Percentiles rank a stretch among this genome's conserved stretches.
These are phyloP conservation scores for Setipinna tenuifilis DNA, from an alignment of 2,797 vertebrate species.

Conservation along the genomic window DNA sequence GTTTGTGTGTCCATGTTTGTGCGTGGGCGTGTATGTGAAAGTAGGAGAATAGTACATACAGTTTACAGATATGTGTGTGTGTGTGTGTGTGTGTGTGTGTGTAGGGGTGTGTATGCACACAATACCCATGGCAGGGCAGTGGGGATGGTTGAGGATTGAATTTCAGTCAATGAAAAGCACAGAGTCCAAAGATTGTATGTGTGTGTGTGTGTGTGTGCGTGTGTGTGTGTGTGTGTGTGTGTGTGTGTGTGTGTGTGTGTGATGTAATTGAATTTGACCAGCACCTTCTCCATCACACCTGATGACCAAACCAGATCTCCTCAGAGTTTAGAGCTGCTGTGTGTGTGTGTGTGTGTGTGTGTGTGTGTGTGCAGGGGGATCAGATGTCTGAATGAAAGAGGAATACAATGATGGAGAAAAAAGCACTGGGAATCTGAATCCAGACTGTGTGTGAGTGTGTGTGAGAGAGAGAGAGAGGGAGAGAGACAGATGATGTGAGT, in stretches of 20 bases:
- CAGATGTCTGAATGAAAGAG: neutral
- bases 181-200: neutral
- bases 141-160: neutral
- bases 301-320: constrained; percentile 54
- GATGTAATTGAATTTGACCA: constrained; percentile 47
- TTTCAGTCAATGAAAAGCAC: constrained; percentile 17
- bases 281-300: constrained; percentile 47
- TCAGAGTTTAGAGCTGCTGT: constrained; percentile 6
- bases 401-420: neutral
- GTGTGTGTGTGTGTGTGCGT: constrained; percentile 14
- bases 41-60: too few relatives aligned
- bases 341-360: constrained; percentile 1
- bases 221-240: constrained; percentile 22
- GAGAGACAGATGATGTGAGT: neutral
- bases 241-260: constrained; percentile 41
- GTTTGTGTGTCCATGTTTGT: constrained; percentile 12
- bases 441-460: neutral
- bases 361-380: neutral
- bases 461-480: neutral
- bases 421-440: neutral
- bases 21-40: neutral
- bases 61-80: constrained; percentile 18
- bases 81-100: constrained; percentile 5
- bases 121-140: neutral
- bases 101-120: constrained; percentile 6